phyloP scores from a whole-genome alignment of 2,113 vertebrate species.

The Fulmarus glacialis region DNA sequence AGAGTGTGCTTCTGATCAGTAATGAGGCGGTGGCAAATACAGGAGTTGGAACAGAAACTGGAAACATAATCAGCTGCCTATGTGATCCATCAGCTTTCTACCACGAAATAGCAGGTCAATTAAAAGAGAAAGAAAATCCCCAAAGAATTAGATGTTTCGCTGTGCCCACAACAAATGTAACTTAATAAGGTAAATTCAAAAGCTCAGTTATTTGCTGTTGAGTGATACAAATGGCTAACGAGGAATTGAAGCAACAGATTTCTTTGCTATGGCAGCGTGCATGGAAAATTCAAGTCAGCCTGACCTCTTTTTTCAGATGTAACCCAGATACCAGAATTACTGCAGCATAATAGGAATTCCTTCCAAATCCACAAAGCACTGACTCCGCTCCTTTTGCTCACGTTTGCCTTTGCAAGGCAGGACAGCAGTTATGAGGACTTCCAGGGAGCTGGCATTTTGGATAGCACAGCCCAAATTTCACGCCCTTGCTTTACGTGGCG shows the following conservation, averaged over 20 bases:
- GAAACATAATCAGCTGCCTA: conserved; percentile 54
- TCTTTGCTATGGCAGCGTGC: conserved; percentile 56
- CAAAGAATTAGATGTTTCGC: neutral
- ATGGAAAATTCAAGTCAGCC: conserved; percentile 71
- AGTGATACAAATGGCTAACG: conserved; percentile 33
- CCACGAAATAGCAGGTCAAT: conserved; percentile 46
- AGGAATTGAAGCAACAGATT: conserved; percentile 67
- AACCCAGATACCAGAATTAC: conserved; percentile 71
- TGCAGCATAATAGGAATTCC: conserved; percentile 73
- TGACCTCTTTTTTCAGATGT: conserved; percentile 73
- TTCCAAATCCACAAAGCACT: conserved; percentile 70
- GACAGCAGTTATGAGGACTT: neutral
- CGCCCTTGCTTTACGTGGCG: neutral
- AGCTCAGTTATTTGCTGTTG: conserved; percentile 1
- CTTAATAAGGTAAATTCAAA: conserved; percentile 37
- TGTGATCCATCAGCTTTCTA: conserved; percentile 44
- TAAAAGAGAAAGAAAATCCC: conserved; percentile 52
- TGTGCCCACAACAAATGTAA: conserved; percentile 58
- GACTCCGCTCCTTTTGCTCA: neutral
- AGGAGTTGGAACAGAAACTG: conserved; percentile 55
- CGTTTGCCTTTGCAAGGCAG: conserved; percentile 22
- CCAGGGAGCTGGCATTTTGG: neutral
- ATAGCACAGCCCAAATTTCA: neutral
- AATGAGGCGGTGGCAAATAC: conserved; percentile 47
- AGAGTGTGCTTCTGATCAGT: conserved; percentile 47